Base-by-base conservation (phyloP, 2,113 vertebrate species). In the Bagarius yarrelli region DNA sequence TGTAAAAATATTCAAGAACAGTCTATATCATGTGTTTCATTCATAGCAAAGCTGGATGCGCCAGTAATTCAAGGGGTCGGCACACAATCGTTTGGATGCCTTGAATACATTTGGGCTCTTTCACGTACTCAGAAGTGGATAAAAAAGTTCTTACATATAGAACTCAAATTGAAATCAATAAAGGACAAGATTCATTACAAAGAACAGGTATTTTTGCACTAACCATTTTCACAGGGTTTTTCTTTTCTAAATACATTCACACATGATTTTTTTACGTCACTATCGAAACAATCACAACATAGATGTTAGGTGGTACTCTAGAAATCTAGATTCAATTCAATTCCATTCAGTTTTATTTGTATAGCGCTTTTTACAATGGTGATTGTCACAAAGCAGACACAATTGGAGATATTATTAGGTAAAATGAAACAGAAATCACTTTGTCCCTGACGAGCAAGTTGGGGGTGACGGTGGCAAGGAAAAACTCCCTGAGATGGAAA, bases 11-110 rank as follows among this genome's bases (percentile, higher is more conserved):
- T 52, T 80, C 3, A 82, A 56, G 59, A 78, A 60, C 18, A 55
- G 4, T 69, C 44, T 14, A 55, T 78, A 3, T 47, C 19, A 73
- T 81, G 61, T 81, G 21, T 67, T 32, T 85, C 4, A 19, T 75
- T 88, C 85, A 40, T 86, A 94, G 93, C 85, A 12, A 93, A 91
- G 32, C 86, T 93, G 18, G 89, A 91, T 60, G 88, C 82, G 44
- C 92, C 92, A 9, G 64, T 63, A 3, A 89, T 94, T 57, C 1
- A 76, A 60, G 63, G 4, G 0, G 25, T 91, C 21, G 60, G 83
- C 82, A 47, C 81, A 0, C 18, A 67, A 81, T 73, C 5, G 56
- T n/a, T 14, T 0, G 88, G 91, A 78, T 93, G 92, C 83, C 87
- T 94, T 2, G 66, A 4, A 34, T 61, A 92, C 78, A 76, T 1